phyloP scores from a whole-genome alignment of 2,888 invertebrate species.

The Melangyna quadrimaculata region DNA sequence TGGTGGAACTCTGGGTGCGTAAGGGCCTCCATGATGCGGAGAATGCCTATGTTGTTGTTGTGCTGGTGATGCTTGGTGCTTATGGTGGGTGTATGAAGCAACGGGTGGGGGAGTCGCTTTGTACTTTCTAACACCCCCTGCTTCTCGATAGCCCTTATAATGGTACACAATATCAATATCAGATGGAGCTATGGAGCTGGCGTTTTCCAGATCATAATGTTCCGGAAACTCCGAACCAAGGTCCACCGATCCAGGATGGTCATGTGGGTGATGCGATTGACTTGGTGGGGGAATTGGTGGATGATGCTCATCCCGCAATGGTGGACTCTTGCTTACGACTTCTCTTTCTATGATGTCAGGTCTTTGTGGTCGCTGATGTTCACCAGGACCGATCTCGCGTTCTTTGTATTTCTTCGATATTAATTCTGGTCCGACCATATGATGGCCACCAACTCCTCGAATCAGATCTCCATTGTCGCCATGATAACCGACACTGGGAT shows the following conservation, averaged over 20 bases:
- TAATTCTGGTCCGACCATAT: conserved; percentile 92
- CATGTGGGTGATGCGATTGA: conserved; percentile 88
- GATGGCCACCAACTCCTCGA: conserved; percentile 88
- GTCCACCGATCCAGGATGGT: conserved; percentile 88
- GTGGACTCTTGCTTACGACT: conserved; percentile 91
- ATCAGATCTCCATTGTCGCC: conserved; percentile 88
- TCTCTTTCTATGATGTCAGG: conserved; percentile 97
- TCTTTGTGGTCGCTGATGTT: conserved; percentile 90
- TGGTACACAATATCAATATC: conserved; percentile 98
- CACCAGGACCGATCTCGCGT: conserved; percentile 88
- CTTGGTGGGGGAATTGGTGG: conserved; percentile 89
- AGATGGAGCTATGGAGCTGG: conserved; percentile 97
- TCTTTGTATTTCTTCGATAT: conserved; percentile 95
- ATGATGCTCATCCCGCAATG: conserved; percentile 89
- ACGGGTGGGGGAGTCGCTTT: conserved; percentile 93
- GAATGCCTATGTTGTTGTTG: conserved; percentile 89
- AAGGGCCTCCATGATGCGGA: conserved; percentile 88
- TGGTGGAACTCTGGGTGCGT: conserved; percentile 88
- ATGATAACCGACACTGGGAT: conserved; percentile 86
- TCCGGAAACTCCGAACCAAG: conserved; percentile 91
- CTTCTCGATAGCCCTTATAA: conserved; percentile 96
- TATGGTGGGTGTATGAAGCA: conserved; percentile 88
- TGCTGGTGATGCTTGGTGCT: conserved; percentile 85
- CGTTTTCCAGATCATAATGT: conserved; percentile 98
- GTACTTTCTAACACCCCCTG: conserved; percentile 91